Evolutionary conservation across 2,797 vertebrate species (phyloP).

Genomic region (Champsocephalus gunnari): DNA sequence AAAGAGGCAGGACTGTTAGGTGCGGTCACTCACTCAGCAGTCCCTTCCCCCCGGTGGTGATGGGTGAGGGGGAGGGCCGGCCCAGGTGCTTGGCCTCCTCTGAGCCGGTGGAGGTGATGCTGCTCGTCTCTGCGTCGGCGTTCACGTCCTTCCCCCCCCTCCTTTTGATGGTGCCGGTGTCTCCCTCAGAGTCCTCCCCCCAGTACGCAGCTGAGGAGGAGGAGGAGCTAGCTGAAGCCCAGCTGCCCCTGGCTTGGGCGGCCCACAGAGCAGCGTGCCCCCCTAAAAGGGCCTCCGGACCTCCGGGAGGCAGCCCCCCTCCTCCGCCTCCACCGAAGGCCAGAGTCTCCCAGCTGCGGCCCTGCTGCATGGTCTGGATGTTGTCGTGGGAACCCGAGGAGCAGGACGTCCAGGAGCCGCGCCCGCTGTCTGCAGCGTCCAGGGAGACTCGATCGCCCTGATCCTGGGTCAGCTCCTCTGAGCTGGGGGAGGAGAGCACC

Average conservation of each 20-base stretch:
- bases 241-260: slow-evolving; percentile 94
- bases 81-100: slow-evolving; percentile 92
- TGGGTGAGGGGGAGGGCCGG: slow-evolving; percentile 87
- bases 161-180: slow-evolving; percentile 97
- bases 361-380: slow-evolving; percentile 98
- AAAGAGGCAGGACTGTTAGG: slow-evolving; percentile 1
- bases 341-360: slow-evolving; percentile 96
- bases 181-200: slow-evolving; percentile 98
- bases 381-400: slow-evolving; percentile 98
- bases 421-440: slow-evolving; percentile 96
- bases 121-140: slow-evolving; percentile 91
- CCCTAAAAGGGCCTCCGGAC: slow-evolving; percentile 73
- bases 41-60: slow-evolving; percentile 89
- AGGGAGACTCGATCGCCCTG: slow-evolving; percentile 96
- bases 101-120: slow-evolving; percentile 88
- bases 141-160: slow-evolving; percentile 95
- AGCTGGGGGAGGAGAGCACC: slow-evolving; percentile 95
- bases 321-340: slow-evolving; percentile 87
- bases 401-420: slow-evolving; percentile 99
- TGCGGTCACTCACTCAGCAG: slow-evolving; percentile 86
- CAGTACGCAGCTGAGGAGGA: slow-evolving; percentile 93
- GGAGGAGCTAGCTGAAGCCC: slow-evolving; percentile 88
- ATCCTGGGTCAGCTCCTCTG: slow-evolving; percentile 97
- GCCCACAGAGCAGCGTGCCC: slow-evolving; percentile 85
- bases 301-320: slow-evolving; percentile 67